Base-by-base conservation (phyloP, 1,140 invertebrate species). In the Holcopasites calliopsidis region DNA sequence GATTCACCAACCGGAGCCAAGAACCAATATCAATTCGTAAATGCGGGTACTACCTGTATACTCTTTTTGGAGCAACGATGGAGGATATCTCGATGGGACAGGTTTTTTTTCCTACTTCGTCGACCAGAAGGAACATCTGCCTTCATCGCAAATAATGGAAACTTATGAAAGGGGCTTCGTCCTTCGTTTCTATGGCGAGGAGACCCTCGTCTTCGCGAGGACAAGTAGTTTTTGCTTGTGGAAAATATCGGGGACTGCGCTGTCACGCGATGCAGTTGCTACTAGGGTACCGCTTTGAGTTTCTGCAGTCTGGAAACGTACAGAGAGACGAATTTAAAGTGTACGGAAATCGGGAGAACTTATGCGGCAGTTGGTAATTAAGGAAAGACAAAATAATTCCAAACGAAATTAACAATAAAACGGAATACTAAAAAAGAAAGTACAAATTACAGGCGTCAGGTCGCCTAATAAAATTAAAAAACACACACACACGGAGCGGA, bases 71-170 rank as follows among this genome's bases (percentile, higher is more conserved):
- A 61, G 35, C 8, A 42, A 42, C 23, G 23, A 42, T 33, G n/a
- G 7, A 13, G 38, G 54, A 35, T 11, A 3, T 55, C 58, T 68
- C 31, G 55, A 74, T 55, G 40, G 64, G 72, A 50, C 78, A 62
- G 42, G 78, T 80, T 80, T 74, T 23, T 58, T 44, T 49, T 35
- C 13, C n/a, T 44, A 3, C 18, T 21, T 61, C 38, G 38, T 26
- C 60, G 18, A 8, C 11, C 31, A 26, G 52, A 35, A 73, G 61
- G 69, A 60, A 79, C 78, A 78, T 80, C 76, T 80, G 74, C 74
- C 57, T 55, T 62, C 33, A 49, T 11, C 18, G 69, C 69, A 62
- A 80, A 80, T 77, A 79, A 79, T 79, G 49, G 66, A 65, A 64
- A 80, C 72, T 77, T 74, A 68, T 71, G 47, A 21, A 58, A 71